Base-by-base conservation (phyloP, 2,888 invertebrate species). In the Hirtodrosophila confusa region DNA sequence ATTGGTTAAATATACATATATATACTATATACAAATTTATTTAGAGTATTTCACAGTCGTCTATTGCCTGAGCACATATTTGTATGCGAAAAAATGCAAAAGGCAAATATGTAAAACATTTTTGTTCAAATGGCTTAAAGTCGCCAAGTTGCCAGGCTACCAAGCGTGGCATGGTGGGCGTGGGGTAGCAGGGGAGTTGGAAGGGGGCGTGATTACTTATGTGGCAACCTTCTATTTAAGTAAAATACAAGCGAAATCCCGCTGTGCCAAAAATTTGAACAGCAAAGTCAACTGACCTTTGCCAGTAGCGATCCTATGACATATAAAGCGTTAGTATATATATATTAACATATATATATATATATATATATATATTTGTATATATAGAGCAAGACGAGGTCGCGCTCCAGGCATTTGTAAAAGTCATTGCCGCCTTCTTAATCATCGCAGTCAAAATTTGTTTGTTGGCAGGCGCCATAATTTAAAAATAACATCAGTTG, bases 91-190 rank as follows among this genome's bases (percentile, higher is more conserved):
- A 57, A 64, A 68, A 56, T 61, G 78, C 70, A 61, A 66, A 61
- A 41, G 54, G 39, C 64, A 85, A 87, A 87, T 87, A 87, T 80
- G 86, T 65, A 69, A 87, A 80, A 54, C 75, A 80, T 78, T 85
- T 68, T 50, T 50, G 66, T 58, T 51, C 49, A 45, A 74, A 66
- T 65, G 60, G 54, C 62, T 84, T 72, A 36, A 67, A 78, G 70
- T 86, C 83, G 66, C 79, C 70, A 62, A 57, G 60, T 60, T 61
- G 60, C 44, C 75, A 61, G 54, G 63, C 60, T 51, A 60, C 49
- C 51, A 43, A 49, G 56, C 57, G 37, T 29, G 40, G 23, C 36
- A 10, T 7, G 12, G 17, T 44, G 35, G 57, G 57, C 56, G 54
- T 51, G 76, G 63, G 44, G 8, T 33, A 0, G 27, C 4, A 3